These are phyloP conservation scores for Pungitius pungitius DNA, from an alignment of 2,113 vertebrate species.

Conservation along the genomic window DNA sequence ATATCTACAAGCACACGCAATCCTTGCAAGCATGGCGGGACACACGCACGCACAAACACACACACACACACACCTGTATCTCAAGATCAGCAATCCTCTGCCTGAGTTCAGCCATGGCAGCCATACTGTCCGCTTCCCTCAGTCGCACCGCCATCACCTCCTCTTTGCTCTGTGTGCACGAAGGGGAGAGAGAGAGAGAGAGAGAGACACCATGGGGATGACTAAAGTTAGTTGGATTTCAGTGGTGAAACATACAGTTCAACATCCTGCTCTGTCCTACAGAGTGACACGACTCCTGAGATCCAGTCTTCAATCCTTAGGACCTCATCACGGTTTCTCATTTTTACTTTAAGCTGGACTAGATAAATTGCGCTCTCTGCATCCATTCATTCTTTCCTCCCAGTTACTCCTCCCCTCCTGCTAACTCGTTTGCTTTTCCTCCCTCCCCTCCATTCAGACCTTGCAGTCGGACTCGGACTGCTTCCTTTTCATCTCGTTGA, in stretches of 20 bases:
- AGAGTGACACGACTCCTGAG: no score
- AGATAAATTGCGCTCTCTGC: neutral
- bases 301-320: neutral
- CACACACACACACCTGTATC: constrained; percentile 84
- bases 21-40: neutral
- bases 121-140: constrained; percentile 94
- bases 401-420: neutral
- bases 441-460: constrained; percentile 47
- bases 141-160: constrained; percentile 93
- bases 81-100: constrained; percentile 93
- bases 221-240: neutral
- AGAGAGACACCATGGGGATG: neutral
- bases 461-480: constrained; percentile 87
- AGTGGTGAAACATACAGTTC: neutral
- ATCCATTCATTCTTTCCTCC: neutral
- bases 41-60: neutral
- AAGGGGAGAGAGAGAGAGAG: neutral
- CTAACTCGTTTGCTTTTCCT: neutral
- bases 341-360: neutral
- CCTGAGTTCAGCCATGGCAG: constrained; percentile 90
- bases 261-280: neutral
- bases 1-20: neutral
- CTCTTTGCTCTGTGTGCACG: constrained; percentile 86
- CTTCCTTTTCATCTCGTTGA: constrained; percentile 92
- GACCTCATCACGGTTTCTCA: neutral